Percentiles rank a stretch among this genome's conserved stretches.
phyloP scores from a whole-genome alignment of 2,888 invertebrate species.

The Thymelicus lineola region DNA sequence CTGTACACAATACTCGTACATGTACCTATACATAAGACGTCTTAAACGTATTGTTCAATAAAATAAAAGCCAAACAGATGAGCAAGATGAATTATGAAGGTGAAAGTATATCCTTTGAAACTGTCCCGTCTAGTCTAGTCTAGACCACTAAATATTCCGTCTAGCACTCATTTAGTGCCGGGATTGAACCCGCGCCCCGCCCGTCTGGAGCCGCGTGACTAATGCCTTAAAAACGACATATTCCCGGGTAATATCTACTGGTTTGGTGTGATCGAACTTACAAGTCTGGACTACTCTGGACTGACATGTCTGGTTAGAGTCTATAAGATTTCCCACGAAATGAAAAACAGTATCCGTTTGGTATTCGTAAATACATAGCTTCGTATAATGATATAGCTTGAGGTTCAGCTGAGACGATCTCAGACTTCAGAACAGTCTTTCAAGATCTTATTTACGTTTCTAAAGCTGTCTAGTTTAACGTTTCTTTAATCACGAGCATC shows the following conservation, averaged over 20 bases:
- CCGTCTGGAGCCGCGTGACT: conserved; percentile 42
- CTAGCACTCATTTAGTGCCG: conserved; percentile 41
- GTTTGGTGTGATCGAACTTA: conserved; percentile 21
- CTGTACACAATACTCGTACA: no score
- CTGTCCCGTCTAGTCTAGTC: conserved; percentile 43
- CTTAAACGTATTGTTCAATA: not conserved
- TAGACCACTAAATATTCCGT: conserved; percentile 50
- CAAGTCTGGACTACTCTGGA: conserved; percentile 5
- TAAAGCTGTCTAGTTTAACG: no score
- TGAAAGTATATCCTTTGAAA: conserved; percentile 26
- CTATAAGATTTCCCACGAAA: no score
- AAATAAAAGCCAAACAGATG: not conserved
- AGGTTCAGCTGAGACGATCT: no score
- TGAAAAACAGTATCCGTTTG: no score
- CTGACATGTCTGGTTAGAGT: not conserved
- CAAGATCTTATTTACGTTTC: no score
- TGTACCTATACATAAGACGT: not conserved
- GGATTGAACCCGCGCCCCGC: conserved; percentile 39
- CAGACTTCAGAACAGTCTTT: no score
- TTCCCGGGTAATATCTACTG: conserved; percentile 19
- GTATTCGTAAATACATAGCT: no score
- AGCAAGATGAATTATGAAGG: conserved; percentile 20
- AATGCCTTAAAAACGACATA: conserved; percentile 36
- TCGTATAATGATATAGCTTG: no score
- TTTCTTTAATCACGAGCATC: not conserved